These are phyloP conservation scores for Ephydatia muelleri DNA, from an alignment of 37 sponge, comb jelly and placozoan genomes.

Conservation along the genomic window DNA sequence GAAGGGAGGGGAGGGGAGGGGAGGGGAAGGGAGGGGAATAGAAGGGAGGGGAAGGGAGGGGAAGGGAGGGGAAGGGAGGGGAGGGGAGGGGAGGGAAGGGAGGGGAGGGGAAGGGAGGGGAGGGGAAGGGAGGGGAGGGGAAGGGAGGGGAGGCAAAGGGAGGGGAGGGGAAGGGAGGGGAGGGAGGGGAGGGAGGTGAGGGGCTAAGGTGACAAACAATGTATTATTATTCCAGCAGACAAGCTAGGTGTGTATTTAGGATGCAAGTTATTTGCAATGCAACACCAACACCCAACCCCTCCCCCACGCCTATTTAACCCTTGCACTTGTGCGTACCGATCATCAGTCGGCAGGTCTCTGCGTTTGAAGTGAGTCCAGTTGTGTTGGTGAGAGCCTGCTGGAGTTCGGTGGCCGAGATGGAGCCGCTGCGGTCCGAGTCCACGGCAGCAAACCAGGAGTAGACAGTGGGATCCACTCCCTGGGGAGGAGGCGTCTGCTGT, in stretches of 20 bases:
- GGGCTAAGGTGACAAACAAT: background rate
- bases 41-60: too few species aligned
- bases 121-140: too few species aligned
- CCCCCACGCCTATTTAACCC: background rate
- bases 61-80: too few species aligned
- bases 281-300: background rate
- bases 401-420: conserved; percentile 71
- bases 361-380: conserved; percentile 90
- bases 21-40: too few species aligned
- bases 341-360: conserved; percentile 88
- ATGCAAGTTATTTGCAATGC: background rate
- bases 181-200: background rate
- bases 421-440: conserved; percentile 72
- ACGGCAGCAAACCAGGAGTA: conserved; percentile 81
- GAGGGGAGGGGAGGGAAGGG: too few species aligned
- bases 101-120: too few species aligned
- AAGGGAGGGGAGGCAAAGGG: too few species aligned
- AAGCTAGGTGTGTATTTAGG: background rate
- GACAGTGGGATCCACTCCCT: conserved; percentile 67
- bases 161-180: background rate
- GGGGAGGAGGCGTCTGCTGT: conserved; percentile 34
- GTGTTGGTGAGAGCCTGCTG: conserved; percentile 75
- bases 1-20: too few species aligned
- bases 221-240: background rate
- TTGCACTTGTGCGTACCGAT: conserved; percentile 51